Base-by-base conservation (phyloP, 2,797 vertebrate species). In the Serranus cabrilla region DNA sequence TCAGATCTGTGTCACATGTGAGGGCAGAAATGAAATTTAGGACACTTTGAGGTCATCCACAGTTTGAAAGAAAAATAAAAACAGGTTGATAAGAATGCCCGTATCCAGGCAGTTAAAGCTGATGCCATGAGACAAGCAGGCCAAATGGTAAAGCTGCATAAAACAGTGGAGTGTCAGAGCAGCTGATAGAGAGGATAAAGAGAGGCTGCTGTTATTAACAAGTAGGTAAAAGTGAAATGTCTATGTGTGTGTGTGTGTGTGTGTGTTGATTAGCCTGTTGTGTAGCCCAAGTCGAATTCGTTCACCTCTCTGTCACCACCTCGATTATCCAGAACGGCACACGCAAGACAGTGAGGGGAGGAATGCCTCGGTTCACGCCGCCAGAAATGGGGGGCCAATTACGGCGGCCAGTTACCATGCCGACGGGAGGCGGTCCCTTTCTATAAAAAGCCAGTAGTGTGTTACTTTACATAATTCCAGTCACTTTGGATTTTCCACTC, bases 391-490 rank as follows among this genome's bases (percentile, higher is more conserved):
- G 69, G 79, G 83, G 57, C 65, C 71, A 83, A 89, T 93, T 89
- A 85, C 65, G 63, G 75, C 14, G 49, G 56, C 57, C n/a, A 23
- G 91, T 94, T 91, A 78, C 90, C 88, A 94, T 92, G 92, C 82
- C 81, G 57, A 94, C 80, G 0, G 61, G 74, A 88, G 87, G 83
- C 58, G 43, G 82, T 47, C 49, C 71, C 59, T 66, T 87, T 84
- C 90, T 92, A 92, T 88, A 91, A 92, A 92, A 91, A 90, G 89
- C 80, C 60, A 50, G 73, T 71, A 61, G 74, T 85, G 85, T 82
- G 80, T 90, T 92, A 89, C 71, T 92, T 93, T 88, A 88, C 91
- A 90, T 93, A 91, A 90, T 91, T 91, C 78, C 76, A 91, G 91
- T 92, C 91, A 92, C 83, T 90, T 89, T 84, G 69, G 86, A 86